Conservation (phyloP, 2,888 invertebrate species). For the Amphimallon solstitiale region DNA sequence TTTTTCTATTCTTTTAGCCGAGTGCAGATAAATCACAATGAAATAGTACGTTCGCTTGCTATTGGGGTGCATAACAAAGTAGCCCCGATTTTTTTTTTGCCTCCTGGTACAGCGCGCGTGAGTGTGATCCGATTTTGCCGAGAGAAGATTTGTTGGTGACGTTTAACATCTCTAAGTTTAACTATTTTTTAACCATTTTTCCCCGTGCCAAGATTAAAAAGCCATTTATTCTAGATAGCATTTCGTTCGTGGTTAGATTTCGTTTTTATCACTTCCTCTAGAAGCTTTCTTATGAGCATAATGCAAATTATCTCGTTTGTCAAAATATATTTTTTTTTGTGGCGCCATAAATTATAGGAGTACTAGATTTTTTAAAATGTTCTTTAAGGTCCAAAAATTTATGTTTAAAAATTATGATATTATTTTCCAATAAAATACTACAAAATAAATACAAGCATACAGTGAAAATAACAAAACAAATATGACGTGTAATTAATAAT, state of each 20-base stretch:
- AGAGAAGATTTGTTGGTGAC: constrained; percentile 48
- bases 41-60: constrained; percentile 61
- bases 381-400: too few relatives aligned
- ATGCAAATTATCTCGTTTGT: too few relatives aligned
- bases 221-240: not conserved
- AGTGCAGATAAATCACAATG: constrained; percentile 65
- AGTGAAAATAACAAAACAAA: too few relatives aligned
- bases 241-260: too few relatives aligned
- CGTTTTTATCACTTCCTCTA: not conserved
- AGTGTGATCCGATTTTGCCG: constrained; percentile 58
- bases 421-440: too few relatives aligned
- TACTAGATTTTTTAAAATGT: too few relatives aligned
- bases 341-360: too few relatives aligned
- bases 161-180: constrained; percentile 41
- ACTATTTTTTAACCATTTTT: constrained; percentile 40
- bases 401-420: too few relatives aligned
- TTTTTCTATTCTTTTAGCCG: constrained; percentile 64
- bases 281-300: too few relatives aligned
- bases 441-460: too few relatives aligned
- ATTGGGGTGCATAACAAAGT: constrained; percentile 64
- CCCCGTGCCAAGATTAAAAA: constrained; percentile 9
- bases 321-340: too few relatives aligned
- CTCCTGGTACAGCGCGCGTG: constrained; percentile 30
- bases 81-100: constrained; percentile 55
- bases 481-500: too few relatives aligned